A percentile compares a stretch with the other conserved stretches of the same genome.
These are phyloP conservation scores for Heliconius cydno DNA, from an alignment of 2,888 invertebrate genomes.

Conservation along the genomic window DNA sequence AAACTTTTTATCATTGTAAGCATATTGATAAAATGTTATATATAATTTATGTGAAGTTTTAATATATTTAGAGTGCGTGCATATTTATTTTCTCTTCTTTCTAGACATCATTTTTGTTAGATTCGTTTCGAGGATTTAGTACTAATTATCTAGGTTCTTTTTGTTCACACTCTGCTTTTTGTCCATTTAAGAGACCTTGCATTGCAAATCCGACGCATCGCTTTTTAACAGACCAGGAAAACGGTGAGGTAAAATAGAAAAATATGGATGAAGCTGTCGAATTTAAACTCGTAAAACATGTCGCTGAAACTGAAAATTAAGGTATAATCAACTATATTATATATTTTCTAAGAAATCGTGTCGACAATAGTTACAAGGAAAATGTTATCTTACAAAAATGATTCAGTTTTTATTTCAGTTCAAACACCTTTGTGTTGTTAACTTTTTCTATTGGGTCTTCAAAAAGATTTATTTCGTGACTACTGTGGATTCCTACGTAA, in stretches of 20 bases:
- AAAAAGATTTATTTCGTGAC: conserved; percentile 59
- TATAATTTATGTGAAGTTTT: too few species aligned
- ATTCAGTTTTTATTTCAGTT: conserved; percentile 41
- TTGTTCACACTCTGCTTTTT: not conserved
- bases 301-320: not conserved
- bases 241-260: too few species aligned
- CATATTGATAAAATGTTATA: too few species aligned
- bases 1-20: too few species aligned
- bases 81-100: too few species aligned
- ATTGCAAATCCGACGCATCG: not conserved
- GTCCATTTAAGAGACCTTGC: not conserved
- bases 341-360: conserved; percentile 35
- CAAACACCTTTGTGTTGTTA: conserved; percentile 57
- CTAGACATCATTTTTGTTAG: too few species aligned
- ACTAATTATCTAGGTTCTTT: too few species aligned
- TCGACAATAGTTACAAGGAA: conserved; percentile 26
- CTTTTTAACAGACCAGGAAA: not conserved
- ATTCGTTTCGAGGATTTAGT: too few species aligned
- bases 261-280: too few species aligned
- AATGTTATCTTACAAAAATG: conserved; percentile 29
- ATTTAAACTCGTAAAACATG: too few species aligned
- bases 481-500: conserved; percentile 21
- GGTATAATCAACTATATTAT: not conserved
- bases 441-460: conserved; percentile 57
- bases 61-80: too few species aligned